Percentiles rank a stretch among this genome's conserved stretches.
These are phyloP conservation scores for Phocoena phocoena DNA, from an alignment of 2,113 vertebrate genomes.

Conservation along the genomic window DNA sequence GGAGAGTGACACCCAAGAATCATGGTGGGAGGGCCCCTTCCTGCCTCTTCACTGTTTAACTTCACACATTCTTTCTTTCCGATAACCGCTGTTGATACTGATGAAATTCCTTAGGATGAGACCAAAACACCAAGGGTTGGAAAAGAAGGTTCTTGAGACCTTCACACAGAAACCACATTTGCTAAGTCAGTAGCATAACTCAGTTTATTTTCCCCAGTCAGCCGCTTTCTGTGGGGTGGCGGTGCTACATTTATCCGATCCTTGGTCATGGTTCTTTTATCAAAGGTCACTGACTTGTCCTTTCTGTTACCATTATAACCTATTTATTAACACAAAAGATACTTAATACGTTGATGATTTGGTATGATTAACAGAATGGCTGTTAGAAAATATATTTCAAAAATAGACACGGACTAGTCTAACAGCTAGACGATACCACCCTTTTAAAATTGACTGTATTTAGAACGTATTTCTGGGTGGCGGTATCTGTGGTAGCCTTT, in stretches of 20 bases:
- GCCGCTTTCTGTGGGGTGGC: conserved; percentile 51
- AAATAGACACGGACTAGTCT: not conserved
- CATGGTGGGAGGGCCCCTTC: conserved; percentile 52
- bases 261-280: conserved; percentile 28
- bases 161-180: conserved; percentile 64
- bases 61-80: conserved; percentile 69
- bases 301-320: not conserved
- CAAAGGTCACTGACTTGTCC: not conserved
- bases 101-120: conserved; percentile 72
- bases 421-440: not conserved
- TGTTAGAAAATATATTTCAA: not conserved
- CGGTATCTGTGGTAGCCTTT: not conserved
- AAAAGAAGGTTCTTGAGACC: conserved; percentile 39
- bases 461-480: not conserved
- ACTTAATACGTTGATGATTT: not conserved
- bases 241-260: conserved; percentile 64
- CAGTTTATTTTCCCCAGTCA: conserved; percentile 66
- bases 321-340: not conserved
- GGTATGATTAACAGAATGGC: not conserved
- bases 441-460: not conserved
- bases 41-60: conserved; percentile 71
- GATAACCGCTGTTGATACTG: conserved; percentile 64
- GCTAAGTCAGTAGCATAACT: conserved; percentile 58
- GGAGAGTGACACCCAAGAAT: conserved; percentile 36
- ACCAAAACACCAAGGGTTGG: conserved; percentile 34